Percentiles rank a stretch among this genome's conserved stretches.
phyloP scores from a whole-genome alignment of 2,797 vertebrate genomes.

The Uromys caudimaculatus region DNA sequence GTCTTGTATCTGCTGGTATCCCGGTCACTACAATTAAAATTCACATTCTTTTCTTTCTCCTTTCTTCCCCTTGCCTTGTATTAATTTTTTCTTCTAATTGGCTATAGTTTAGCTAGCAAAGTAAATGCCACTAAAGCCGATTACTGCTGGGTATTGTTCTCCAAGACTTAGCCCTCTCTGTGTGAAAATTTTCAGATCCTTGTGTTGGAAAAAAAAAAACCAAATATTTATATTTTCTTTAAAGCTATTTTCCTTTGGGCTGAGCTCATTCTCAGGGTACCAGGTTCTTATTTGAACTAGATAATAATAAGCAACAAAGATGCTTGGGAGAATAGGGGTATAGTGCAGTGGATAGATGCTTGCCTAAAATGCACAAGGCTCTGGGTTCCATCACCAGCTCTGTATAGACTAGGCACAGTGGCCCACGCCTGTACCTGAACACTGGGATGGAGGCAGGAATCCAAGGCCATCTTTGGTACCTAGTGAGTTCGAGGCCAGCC shows the following conservation, averaged over 20 bases:
- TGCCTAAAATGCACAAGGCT: not conserved
- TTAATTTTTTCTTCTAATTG: not conserved
- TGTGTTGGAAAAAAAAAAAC: not conserved
- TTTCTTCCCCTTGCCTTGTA: not conserved
- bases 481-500: not conserved
- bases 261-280: constrained; percentile 15
- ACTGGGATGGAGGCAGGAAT: not conserved
- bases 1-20: not conserved
- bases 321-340: not conserved
- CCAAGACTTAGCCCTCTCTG: not conserved
- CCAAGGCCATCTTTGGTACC: not conserved
- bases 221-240: not conserved
- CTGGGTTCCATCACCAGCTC: not conserved
- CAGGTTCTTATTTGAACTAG: constrained; percentile 40
- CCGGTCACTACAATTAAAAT: not conserved
- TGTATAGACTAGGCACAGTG: not conserved
- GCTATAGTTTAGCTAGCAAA: constrained; percentile 36
- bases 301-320: constrained; percentile 16
- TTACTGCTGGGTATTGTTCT: not conserved
- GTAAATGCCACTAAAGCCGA: not conserved
- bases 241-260: constrained; percentile 8
- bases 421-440: not conserved
- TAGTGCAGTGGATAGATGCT: not conserved
- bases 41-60: not conserved
- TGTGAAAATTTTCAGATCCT: constrained; percentile 16